A percentile compares a stretch with the other conserved stretches of the same genome.
Conservation (phyloP, 1,140 invertebrate genomes). For the Acromyrmex echinatior region DNA sequence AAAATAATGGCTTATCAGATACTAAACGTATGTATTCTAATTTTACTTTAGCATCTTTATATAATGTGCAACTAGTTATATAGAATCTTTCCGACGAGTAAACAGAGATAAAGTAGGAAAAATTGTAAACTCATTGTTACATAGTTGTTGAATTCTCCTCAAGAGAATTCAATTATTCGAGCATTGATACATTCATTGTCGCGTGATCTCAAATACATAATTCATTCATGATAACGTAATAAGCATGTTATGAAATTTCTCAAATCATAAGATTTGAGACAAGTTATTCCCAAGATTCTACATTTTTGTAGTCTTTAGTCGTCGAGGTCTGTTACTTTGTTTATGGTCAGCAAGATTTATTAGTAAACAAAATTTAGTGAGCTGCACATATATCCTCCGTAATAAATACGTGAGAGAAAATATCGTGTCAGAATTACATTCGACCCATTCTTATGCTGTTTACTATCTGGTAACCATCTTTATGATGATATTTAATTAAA, state of each 20-base stretch:
- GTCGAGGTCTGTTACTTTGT: constrained; percentile 5
- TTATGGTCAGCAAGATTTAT: constrained; percentile 40
- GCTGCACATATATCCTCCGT: neutral
- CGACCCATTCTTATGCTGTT: constrained; percentile 2
- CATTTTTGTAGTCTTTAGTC: neutral
- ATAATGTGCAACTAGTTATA: constrained; percentile 33
- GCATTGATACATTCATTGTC: neutral
- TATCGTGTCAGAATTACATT: constrained; percentile 39
- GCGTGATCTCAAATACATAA: neutral
- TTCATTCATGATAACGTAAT: constrained; percentile 11
- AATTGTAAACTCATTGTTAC: neutral
- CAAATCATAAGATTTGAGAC: neutral
- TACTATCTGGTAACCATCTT: neutral
- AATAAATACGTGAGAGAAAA: constrained; percentile 18
- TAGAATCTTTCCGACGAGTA: neutral
- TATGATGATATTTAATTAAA: neutral
- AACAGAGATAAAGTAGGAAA: constrained; percentile 35
- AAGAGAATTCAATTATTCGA: neutral
- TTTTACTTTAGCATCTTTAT: constrained; percentile 38
- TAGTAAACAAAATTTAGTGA: constrained; percentile 22
- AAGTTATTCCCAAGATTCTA: neutral
- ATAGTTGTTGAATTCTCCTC: constrained; percentile 9
- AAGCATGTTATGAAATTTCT: neutral
- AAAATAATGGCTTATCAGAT: constrained; percentile 1
- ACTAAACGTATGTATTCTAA: neutral